A percentile compares a stretch with the other conserved stretches of the same genome.
phyloP scores from a whole-genome alignment of 2,113 vertebrate species.

The Tetraodon nigroviridis region DNA sequence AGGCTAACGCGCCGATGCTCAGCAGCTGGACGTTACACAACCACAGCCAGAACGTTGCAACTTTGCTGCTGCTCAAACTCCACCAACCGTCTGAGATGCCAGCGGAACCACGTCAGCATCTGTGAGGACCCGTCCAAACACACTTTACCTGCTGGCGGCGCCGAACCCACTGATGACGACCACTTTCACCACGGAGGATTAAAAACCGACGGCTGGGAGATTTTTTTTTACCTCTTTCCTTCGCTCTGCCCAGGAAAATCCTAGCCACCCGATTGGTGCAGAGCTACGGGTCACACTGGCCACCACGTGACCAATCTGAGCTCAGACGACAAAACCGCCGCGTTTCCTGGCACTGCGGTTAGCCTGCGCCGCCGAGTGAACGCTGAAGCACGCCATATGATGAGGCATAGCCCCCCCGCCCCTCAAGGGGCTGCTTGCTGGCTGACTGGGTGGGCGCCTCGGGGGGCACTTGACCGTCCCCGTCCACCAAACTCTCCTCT shows the following conservation, averaged over 20 bases:
- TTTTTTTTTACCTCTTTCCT: constrained; percentile 66
- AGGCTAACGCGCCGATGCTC: too few relatives aligned
- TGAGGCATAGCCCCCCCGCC: constrained; percentile 52
- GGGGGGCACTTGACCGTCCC: constrained; percentile 13
- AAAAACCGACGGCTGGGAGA: constrained; percentile 75
- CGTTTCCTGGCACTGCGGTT: constrained; percentile 29
- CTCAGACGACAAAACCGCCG: constrained; percentile 56
- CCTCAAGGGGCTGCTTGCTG: constrained; percentile 50
- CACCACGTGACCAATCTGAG: constrained; percentile 78
- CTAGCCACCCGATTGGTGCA: constrained; percentile 79
- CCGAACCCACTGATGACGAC: constrained; percentile 75
- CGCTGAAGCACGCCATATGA: constrained; percentile 57
- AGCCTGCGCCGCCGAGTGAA: constrained; percentile 33
- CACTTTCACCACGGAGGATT: constrained; percentile 79
- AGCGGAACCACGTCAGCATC: not conserved
- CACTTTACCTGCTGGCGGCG: constrained; percentile 64
- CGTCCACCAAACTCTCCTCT: not conserved
- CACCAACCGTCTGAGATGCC: too few relatives aligned
- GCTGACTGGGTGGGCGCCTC: constrained; percentile 61
- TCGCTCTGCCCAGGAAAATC: constrained; percentile 67
- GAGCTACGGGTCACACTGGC: constrained; percentile 58
- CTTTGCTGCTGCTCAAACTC: too few relatives aligned
- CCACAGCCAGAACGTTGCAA: too few relatives aligned
- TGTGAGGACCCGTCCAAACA: too few relatives aligned
- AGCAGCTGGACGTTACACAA: not conserved